Conservation (phyloP, 2,888 invertebrate genomes). For the Drosophila fungiperda region DNA sequence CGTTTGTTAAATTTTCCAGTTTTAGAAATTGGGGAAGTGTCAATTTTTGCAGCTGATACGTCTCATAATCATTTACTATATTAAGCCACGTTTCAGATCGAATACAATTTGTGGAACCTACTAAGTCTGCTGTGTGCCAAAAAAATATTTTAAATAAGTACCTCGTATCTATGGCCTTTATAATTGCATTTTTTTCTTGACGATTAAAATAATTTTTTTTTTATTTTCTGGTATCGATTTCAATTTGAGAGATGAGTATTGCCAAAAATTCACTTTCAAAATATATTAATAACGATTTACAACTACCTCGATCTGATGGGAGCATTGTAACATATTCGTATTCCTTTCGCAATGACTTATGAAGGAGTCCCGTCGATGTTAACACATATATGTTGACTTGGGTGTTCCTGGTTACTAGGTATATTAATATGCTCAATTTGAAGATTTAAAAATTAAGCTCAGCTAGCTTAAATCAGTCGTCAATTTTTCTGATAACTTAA, state of each 20-base stretch:
- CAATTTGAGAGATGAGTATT: no score
- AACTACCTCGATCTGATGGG: neutral
- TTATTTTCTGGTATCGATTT: no score
- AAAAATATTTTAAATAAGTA: no score
- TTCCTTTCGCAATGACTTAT: neutral
- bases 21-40: neutral
- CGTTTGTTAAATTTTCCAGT: neutral
- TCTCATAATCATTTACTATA: neutral
- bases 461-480: neutral
- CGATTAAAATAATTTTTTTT: no score
- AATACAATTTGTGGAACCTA: no score
- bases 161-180: no score
- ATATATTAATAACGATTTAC: neutral
- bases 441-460: neutral
- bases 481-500: neutral
- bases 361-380: neutral
- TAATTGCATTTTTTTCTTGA: no score
- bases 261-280: neutral
- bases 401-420: neutral
- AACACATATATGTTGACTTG: neutral
- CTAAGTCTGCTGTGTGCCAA: no score
- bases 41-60: neutral
- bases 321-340: neutral
- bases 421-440: neutral
- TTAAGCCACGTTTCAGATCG: neutral